Evolutionary conservation across 2,797 vertebrate genomes (phyloP).

Genomic region (Lates japonicus): DNA sequence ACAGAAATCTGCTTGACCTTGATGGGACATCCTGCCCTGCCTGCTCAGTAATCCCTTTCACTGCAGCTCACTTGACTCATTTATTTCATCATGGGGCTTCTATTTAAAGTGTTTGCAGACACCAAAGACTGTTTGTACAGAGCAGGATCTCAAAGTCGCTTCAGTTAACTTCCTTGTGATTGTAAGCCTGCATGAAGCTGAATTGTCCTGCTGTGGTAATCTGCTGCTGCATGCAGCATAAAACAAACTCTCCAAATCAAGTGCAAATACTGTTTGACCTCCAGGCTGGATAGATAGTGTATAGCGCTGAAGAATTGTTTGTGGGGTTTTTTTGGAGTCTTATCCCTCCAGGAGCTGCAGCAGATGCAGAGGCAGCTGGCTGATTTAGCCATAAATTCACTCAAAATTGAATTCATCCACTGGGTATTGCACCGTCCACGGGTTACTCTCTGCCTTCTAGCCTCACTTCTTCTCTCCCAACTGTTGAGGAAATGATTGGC

Average conservation of each 20-base stretch:
- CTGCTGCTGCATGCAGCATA: not conserved
- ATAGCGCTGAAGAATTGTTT: too few species aligned
- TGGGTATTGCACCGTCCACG: not conserved
- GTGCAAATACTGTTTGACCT: slow-evolving; percentile 40
- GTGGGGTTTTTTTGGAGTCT: slow-evolving; percentile 4
- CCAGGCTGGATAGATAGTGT: not conserved
- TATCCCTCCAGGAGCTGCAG: slow-evolving; percentile 19
- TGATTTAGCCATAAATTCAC: slow-evolving; percentile 28
- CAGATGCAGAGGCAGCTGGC: slow-evolving; percentile 60
- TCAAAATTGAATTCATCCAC: slow-evolving; percentile 42
- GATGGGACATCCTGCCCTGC: slow-evolving; percentile 21
- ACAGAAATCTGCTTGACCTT: slow-evolving; percentile 39
- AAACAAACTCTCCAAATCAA: slow-evolving; percentile 17
- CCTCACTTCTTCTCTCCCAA: not conserved
- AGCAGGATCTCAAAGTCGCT: not conserved
- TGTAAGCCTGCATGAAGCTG: slow-evolving; percentile 3
- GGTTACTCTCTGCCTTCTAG: not conserved
- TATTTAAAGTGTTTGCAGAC: slow-evolving; percentile 28
- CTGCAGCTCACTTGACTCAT: slow-evolving; percentile 19
- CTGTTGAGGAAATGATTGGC: slow-evolving; percentile 23
- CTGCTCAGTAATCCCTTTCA: slow-evolving; percentile 30
- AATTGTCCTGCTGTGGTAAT: not conserved
- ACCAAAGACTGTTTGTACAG: slow-evolving; percentile 9
- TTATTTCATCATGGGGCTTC: slow-evolving; percentile 20
- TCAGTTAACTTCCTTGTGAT: slow-evolving; percentile 16